Conservation (phyloP, 2,888 invertebrate species). For the Campoplex capitator region DNA sequence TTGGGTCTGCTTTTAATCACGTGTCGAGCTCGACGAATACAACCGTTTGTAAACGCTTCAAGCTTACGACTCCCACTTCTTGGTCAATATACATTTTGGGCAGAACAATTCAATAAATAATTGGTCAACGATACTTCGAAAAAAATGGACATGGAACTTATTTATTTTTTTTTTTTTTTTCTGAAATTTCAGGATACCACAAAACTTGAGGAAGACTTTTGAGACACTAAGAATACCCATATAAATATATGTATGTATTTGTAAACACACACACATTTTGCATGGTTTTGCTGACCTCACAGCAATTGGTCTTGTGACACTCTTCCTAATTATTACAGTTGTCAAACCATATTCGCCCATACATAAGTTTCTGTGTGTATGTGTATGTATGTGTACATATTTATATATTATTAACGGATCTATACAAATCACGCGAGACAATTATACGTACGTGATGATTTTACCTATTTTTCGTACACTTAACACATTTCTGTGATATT, state of each 20-base stretch:
- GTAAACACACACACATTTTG: background rate
- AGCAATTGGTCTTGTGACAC: background rate
- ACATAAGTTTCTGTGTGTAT: background rate
- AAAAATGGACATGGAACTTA: background rate
- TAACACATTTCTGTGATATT: slow-evolving; percentile 24
- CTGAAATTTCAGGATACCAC: background rate
- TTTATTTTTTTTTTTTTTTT: background rate
- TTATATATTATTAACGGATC: slow-evolving; percentile 53
- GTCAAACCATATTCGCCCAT: slow-evolving; percentile 18
- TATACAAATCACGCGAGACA: slow-evolving; percentile 61
- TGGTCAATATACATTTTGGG: too few species aligned
- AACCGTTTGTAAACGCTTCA: too few species aligned
- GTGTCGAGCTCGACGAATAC: too few species aligned
- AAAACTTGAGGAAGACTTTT: background rate
- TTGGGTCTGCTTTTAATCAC: too few species aligned
- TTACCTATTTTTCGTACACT: slow-evolving; percentile 60
- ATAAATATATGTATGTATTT: background rate
- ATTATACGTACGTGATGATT: slow-evolving; percentile 45
- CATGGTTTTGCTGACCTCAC: background rate
- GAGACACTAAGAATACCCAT: background rate
- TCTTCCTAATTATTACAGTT: slow-evolving; percentile 35
- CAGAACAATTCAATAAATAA: background rate
- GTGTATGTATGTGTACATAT: slow-evolving; percentile 4
- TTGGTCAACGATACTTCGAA: background rate
- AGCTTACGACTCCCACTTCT: too few species aligned